Conservation (phyloP, 2,797 vertebrate species). For the Austrolebias charrua region DNA sequence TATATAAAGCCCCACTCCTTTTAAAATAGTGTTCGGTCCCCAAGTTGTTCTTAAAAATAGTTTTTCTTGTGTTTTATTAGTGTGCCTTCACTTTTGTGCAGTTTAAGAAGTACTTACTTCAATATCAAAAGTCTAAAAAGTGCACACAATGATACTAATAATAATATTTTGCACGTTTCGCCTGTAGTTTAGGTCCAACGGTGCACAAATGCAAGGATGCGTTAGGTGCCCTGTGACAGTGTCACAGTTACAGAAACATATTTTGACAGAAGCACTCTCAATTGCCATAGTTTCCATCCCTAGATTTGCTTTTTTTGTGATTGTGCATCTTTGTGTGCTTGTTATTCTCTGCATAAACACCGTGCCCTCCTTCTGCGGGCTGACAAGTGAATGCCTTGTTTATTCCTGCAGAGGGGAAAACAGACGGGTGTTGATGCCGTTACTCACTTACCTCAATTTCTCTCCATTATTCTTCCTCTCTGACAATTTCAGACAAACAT, state of each 20-base stretch:
- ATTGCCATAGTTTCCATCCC: constrained; percentile 41
- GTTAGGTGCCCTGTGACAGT: constrained; percentile 22
- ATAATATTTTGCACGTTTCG: not conserved
- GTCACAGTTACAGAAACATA: constrained; percentile 19
- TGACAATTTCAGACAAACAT: constrained; percentile 31
- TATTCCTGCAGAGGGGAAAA: constrained; percentile 72
- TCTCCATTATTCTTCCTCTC: constrained; percentile 25
- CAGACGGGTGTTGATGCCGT: constrained; percentile 64
- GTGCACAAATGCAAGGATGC: constrained; percentile 7
- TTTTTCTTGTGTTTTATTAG: not conserved
- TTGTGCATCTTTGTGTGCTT: constrained; percentile 29
- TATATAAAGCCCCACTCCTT: not conserved
- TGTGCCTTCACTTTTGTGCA: too few relatives aligned
- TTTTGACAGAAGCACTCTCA: constrained; percentile 28
- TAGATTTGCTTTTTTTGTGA: constrained; percentile 52
- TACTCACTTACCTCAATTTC: constrained; percentile 35
- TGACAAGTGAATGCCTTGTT: constrained; percentile 75
- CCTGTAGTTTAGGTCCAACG: constrained; percentile 1
- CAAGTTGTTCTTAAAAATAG: not conserved
- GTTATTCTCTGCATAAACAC: constrained; percentile 57
- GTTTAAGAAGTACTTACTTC: too few relatives aligned
- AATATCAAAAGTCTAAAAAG: not conserved
- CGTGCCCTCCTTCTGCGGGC: constrained; percentile 56
- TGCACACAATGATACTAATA: not conserved
- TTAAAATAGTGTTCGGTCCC: constrained; percentile 4